Conservation (phyloP, 2,113 vertebrate genomes). For the Grammomys dolichurus region DNA sequence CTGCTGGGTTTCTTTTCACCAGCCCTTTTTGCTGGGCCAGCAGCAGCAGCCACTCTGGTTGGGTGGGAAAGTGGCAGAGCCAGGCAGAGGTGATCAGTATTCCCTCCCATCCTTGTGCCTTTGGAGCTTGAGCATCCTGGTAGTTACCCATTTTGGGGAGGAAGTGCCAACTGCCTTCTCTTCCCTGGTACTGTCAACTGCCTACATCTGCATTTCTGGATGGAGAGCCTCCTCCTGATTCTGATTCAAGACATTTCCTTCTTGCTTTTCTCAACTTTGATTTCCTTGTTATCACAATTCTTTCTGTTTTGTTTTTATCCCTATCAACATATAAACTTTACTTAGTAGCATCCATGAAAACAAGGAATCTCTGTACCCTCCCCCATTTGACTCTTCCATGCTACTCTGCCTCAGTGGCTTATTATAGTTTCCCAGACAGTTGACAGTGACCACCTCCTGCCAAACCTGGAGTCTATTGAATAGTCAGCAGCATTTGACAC, state of each 20-base stretch:
- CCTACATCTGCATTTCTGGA: background rate
- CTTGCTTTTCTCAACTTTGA: background rate
- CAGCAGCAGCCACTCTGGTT: background rate
- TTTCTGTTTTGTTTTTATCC: background rate
- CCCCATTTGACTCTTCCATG: background rate
- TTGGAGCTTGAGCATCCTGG: background rate
- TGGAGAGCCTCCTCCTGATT: background rate
- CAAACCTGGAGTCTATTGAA: background rate
- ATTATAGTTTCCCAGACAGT: background rate
- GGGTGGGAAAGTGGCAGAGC: background rate
- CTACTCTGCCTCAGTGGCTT: background rate
- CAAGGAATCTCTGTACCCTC: background rate
- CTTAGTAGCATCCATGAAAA: background rate
- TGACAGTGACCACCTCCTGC: background rate
- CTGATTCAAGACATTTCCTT: background rate
- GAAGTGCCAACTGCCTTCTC: background rate
- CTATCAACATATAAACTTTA: background rate
- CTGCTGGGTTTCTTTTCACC: background rate
- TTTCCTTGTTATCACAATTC: background rate
- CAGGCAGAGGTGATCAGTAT: background rate
- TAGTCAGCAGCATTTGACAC: background rate
- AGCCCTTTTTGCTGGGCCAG: background rate
- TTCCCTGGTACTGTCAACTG: background rate
- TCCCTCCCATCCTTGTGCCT: background rate
- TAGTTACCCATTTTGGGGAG: background rate